A percentile compares a stretch with the other conserved stretches of the same genome.
Conservation (phyloP, 2,113 vertebrate genomes). For the Callithrix jacchus region DNA sequence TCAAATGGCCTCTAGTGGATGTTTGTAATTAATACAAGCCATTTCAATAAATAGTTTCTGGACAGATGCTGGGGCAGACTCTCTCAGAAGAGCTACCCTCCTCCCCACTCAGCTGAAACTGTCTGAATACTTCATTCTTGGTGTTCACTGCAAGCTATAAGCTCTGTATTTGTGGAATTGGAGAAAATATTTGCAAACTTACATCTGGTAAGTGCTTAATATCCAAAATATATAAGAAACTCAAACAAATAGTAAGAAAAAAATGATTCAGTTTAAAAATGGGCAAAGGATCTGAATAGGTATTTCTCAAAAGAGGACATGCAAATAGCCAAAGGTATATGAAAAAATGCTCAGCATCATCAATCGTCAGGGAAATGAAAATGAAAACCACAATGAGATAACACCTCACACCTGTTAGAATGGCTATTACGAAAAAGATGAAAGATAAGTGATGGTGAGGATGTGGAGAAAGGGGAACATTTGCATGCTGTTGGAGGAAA, state of each 20-base stretch:
- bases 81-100: too few relatives aligned
- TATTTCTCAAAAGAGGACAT: not conserved
- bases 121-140: too few relatives aligned
- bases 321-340: not conserved
- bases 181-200: not conserved
- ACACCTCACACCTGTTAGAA: not conserved
- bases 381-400: not conserved
- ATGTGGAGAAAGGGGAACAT: not conserved
- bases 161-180: not conserved
- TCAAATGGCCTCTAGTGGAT: too few relatives aligned
- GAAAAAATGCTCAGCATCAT: not conserved
- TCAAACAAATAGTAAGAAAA: not conserved
- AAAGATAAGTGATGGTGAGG: not conserved
- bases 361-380: not conserved
- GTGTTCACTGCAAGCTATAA: too few relatives aligned
- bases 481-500: not conserved
- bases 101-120: too few relatives aligned
- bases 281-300: not conserved
- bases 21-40: too few relatives aligned
- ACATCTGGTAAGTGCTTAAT: not conserved
- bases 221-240: not conserved
- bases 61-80: too few relatives aligned
- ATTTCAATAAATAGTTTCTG: too few relatives aligned
- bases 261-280: not conserved
- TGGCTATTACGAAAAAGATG: not conserved